Percentiles rank a stretch among this genome's conserved stretches.
Evolutionary conservation across 2,797 vertebrate genomes (phyloP).

Genomic region (Poecilia picta): DNA sequence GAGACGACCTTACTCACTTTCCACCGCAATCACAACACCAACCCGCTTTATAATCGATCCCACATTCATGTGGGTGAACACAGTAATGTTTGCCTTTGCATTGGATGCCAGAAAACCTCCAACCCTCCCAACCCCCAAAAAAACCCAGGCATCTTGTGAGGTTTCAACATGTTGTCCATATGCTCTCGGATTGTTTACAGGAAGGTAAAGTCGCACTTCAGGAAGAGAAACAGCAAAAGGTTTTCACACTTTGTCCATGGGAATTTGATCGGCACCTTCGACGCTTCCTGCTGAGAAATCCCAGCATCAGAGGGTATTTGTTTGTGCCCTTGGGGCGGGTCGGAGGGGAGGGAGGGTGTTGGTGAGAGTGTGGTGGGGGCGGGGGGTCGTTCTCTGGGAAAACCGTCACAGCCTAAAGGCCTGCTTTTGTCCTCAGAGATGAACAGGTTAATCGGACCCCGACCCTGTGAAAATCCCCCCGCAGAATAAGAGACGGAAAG

Average conservation of each 20-base stretch:
- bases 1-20: conserved; percentile 22
- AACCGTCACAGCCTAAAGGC: conserved; percentile 34
- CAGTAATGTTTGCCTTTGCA: conserved; percentile 26
- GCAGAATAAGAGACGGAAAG: conserved; percentile 27
- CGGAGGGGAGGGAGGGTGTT: neutral
- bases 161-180: conserved; percentile 55
- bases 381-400: conserved; percentile 3
- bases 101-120: conserved; percentile 4
- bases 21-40: conserved; percentile 42
- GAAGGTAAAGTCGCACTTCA: conserved; percentile 38
- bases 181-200: conserved; percentile 51
- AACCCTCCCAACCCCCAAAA: no score
- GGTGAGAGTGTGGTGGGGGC: neutral
- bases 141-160: conserved; percentile 41
- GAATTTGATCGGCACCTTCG: conserved; percentile 47
- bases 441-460: conserved; percentile 52
- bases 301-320: conserved; percentile 45
- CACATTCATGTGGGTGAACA: conserved; percentile 44
- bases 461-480: conserved; percentile 29
- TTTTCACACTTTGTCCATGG: conserved; percentile 22
- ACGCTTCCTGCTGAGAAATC: conserved; percentile 58
- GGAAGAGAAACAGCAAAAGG: conserved; percentile 42
- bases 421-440: conserved; percentile 54
- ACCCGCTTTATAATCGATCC: conserved; percentile 45
- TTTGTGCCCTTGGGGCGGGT: conserved; percentile 38